Base-by-base conservation (phyloP, 2,113 vertebrate genomes). In the Circaetus gallicus region DNA sequence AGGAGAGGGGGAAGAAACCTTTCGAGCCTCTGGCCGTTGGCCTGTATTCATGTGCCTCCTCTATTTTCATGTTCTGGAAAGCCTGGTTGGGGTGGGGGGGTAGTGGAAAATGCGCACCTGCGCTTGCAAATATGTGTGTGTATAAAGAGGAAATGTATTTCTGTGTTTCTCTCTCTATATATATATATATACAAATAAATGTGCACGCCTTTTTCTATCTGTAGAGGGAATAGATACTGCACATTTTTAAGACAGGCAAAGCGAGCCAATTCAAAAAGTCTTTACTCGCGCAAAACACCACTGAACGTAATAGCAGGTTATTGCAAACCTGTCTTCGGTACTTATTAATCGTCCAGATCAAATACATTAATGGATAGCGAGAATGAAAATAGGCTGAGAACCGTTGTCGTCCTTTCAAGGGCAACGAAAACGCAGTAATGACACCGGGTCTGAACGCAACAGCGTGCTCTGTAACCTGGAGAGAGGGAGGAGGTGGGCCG, bases 281-380 rank as follows among this genome's bases (percentile, higher is more conserved):
- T 82, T 72, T 56, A 47, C 45, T 66, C 6, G 10, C 32, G 22
- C 81, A 95, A 82, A 93, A 29, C 43, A 7, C 31, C 58, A 32
- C 74, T 38, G 93, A 93, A 84, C 1, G 31, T 88, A 96, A 95
- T 86, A 95, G 62, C 78, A 73, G 84, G 91, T 93, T 95, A 73
- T 63, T 73, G 79, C 42, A 84, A 95, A 94, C 81, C 74, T 77
- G 70, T 63, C 81, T 45, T 76, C 9, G 2, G 89, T 76, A 56
- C 49, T 89, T 94, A 82, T 85, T 97, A 95, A 59, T 73, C 42
- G 78, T 50, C 89, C 79, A 38, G 91, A 94, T 94, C 91, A 85
- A 79, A 80, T 9, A 62, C 53, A 70, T 87, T 95, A 91, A 83
- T 86, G 71, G 92, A 88, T n/a, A 91, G 84, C 32, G n/a, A 77